These are phyloP conservation scores for Orthosia cruda DNA, from an alignment of 2,888 invertebrate species.

Conservation along the genomic window DNA sequence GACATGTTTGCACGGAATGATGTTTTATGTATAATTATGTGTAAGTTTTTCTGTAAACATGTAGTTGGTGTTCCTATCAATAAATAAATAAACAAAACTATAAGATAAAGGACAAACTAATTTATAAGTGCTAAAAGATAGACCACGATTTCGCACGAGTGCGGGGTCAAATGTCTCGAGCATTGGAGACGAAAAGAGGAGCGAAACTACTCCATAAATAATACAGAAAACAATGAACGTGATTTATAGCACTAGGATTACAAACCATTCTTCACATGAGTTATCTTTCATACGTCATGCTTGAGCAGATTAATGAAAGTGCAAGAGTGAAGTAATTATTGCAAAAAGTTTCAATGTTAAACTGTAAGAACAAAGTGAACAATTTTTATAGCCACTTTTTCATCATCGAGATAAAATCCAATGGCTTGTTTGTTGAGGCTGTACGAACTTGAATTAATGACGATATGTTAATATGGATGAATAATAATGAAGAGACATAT, in stretches of 20 bases:
- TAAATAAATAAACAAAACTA: conserved; percentile 25
- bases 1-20: no score
- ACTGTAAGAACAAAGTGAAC: conserved; percentile 27
- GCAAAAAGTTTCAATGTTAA: conserved; percentile 49
- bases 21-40: no score
- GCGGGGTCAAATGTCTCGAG: conserved; percentile 52
- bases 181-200: conserved; percentile 10
- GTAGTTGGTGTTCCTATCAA: no score
- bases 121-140: conserved; percentile 47
- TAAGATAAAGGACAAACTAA: conserved; percentile 46
- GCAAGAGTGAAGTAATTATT: conserved; percentile 53
- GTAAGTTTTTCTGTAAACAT: no score
- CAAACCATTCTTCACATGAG: conserved; percentile 49
- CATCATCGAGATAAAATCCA: conserved; percentile 12
- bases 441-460: conserved; percentile 25
- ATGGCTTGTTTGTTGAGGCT: background rate
- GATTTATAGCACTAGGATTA: conserved; percentile 39
- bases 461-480: conserved; percentile 8
- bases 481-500: conserved; percentile 23
- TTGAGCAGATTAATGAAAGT: conserved; percentile 62
- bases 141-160: conserved; percentile 36
- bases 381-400: conserved; percentile 19
- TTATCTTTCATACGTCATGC: conserved; percentile 55
- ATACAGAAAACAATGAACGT: conserved; percentile 31
- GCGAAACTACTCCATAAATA: conserved; percentile 20